Evolutionary conservation across 1,140 invertebrate genomes (phyloP).

Genomic region (Brachionus sp.): DNA sequence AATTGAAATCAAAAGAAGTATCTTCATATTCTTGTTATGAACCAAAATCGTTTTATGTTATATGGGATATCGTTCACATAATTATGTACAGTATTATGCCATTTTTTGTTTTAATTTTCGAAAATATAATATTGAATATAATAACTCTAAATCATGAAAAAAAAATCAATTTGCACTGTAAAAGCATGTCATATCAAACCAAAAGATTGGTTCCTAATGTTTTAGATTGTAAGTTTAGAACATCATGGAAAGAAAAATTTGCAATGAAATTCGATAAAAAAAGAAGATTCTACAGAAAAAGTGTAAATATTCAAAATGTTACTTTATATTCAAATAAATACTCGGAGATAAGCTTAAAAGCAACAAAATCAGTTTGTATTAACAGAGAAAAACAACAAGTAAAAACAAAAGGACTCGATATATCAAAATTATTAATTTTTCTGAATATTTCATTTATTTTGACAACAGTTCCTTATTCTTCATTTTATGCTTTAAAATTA

Average conservation of each 20-base stretch:
- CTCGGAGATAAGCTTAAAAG: background rate
- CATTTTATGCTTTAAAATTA: background rate
- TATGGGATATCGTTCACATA: slow-evolving; percentile 24
- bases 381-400: background rate
- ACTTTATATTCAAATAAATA: background rate
- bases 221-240: background rate
- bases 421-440: background rate
- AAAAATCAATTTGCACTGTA: background rate
- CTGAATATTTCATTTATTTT: slow-evolving; percentile 1
- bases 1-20: background rate
- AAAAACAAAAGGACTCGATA: background rate
- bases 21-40: background rate
- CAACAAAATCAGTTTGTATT: no score
- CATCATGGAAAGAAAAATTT: background rate
- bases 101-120: background rate
- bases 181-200: background rate
- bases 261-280: background rate
- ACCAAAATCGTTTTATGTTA: background rate
- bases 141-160: background rate
- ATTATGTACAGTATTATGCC: slow-evolving; percentile 4
- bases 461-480: background rate
- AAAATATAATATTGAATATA: background rate
- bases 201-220: background rate
- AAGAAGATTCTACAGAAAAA: background rate
- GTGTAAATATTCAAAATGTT: background rate